Evolutionary conservation across 2,888 invertebrate species (phyloP), one percentile per base, ranked within the genome.

Genomic region (Matsumyia berberina): DNA sequence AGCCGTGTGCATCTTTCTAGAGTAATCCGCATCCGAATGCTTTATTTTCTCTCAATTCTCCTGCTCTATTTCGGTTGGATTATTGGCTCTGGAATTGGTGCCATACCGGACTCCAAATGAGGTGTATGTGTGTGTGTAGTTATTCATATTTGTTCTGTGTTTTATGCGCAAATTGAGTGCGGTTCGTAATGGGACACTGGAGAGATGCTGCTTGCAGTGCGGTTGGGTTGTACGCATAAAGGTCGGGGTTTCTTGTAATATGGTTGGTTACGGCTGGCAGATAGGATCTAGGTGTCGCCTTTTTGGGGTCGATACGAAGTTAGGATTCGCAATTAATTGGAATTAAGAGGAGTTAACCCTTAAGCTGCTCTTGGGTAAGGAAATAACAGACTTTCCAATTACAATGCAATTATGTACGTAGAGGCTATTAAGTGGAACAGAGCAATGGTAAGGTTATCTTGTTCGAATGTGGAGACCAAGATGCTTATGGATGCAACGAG

Each of bases 261-360:
- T 85, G 85, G 79, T 85, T 79, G 85, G 85, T 79, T 79, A 60
- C 57, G 74, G 70, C 49, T 58, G 12, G 12, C 17, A 53, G 85
- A 85, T 79, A 74, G 55, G 37, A 85, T 85, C 79, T 74, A 85
- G 74, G 80, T 80, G 85, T 80, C 74, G 85, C 80, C 85, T 85
- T 85, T 85, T 85, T 70, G 64, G 66, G 77, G 64, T 46, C 55
- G 64, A 31, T 35, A 33, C 35, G 19, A 17, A 60, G 55, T 67
- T 39, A 37, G 55, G 29, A 53, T 49, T 66, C 46, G 67, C 55
- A 64, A 69, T 73, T 85, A 79, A 78, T 78, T 78, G 78, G 72
- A 73, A 73, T 66, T 82, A 80, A 62, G 44, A 17, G 39, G 35
- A 73, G 37, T 58, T 15, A 46, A 6, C 9, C 57, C 19, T 53